Evolutionary conservation across 2,888 invertebrate genomes (phyloP).

Genomic region (Syrista parreyssii): DNA sequence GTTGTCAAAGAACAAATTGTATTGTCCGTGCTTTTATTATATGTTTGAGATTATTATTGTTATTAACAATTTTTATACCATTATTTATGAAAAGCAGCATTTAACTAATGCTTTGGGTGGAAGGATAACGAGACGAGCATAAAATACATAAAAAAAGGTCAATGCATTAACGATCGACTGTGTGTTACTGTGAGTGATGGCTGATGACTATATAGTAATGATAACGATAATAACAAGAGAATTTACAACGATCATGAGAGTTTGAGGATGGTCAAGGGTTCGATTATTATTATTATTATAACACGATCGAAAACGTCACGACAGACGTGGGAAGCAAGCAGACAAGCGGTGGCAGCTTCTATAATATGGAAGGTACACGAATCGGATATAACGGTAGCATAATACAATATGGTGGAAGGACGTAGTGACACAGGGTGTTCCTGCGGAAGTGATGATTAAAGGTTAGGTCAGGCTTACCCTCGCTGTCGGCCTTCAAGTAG

Average conservation of each 20-base stretch:
- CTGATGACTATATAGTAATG: neutral
- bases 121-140: neutral
- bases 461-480: conserved; percentile 76
- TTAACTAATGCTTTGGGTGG: neutral
- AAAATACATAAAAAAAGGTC: neutral
- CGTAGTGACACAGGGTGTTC: conserved; percentile 53
- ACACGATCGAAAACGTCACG: neutral
- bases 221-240: neutral
- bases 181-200: neutral
- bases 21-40: neutral
- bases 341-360: conserved; percentile 56
- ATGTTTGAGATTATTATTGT: neutral
- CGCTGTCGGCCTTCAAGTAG: conserved; percentile 86
- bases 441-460: conserved; percentile 61
- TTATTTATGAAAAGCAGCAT: neutral
- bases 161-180: neutral
- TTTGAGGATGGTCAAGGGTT: neutral
- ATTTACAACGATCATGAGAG: conserved; percentile 9
- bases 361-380: conserved; percentile 32
- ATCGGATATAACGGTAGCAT: conserved; percentile 34
- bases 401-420: conserved; percentile 39
- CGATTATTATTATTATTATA: neutral
- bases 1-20: neutral
- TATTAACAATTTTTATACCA: neutral
- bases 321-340: conserved; percentile 53